Conservation (phyloP, 2,113 vertebrate genomes). For the Amphiprion percula region DNA sequence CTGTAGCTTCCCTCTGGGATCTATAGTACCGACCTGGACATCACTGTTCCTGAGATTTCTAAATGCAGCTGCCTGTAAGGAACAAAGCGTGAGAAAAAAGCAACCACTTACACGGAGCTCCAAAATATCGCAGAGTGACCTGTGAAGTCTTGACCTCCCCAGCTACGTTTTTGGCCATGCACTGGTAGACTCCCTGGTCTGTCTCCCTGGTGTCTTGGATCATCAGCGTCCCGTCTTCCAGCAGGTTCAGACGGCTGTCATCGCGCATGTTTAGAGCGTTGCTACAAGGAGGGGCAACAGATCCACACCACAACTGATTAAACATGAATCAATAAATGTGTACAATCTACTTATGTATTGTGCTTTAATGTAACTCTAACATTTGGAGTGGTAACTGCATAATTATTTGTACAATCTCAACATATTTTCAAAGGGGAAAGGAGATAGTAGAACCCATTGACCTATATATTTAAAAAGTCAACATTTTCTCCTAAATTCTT, state of each 20-base stretch:
- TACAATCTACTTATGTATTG: neutral
- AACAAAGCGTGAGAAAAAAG: neutral
- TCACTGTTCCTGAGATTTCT: neutral
- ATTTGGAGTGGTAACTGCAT: no score
- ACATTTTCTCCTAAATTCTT: no score
- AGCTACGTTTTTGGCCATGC: slow-evolving; percentile 97
- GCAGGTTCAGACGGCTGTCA: slow-evolving; percentile 93
- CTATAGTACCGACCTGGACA: no score
- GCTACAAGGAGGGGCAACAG: slow-evolving; percentile 41
- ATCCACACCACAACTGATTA: neutral
- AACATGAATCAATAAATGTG: neutral
- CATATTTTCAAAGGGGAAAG: neutral
- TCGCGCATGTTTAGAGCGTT: slow-evolving; percentile 93
- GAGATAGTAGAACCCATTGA: neutral
- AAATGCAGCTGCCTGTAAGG: neutral
- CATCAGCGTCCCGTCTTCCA: slow-evolving; percentile 97
- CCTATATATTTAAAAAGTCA: no score
- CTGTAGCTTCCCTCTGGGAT: neutral
- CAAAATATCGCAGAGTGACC: slow-evolving; percentile 96
- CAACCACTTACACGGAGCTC: slow-evolving; percentile 88
- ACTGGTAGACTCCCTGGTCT: slow-evolving; percentile 97
- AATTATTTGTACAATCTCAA: neutral
- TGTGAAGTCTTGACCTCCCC: slow-evolving; percentile 96
- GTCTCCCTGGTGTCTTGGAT: slow-evolving; percentile 96
- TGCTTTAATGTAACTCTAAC: neutral